These are phyloP conservation scores for Leptopilina clavipes DNA, from an alignment of 1,140 invertebrate genomes.

Conservation along the genomic window DNA sequence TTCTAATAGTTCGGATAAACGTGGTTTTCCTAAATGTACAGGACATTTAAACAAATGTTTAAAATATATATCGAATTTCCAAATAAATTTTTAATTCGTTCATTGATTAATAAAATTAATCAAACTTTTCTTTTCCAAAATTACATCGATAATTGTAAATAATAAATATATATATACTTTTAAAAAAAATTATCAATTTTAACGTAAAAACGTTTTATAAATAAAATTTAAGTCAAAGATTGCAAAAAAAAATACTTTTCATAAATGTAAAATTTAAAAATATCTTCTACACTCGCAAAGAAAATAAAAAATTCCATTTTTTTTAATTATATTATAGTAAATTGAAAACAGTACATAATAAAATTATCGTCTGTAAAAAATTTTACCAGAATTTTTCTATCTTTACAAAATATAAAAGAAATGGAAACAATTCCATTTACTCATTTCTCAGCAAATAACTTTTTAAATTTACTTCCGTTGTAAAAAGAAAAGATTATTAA, in stretches of 20 bases:
- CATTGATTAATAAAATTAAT: neutral
- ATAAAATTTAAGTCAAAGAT: too few relatives aligned
- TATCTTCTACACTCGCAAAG: too few relatives aligned
- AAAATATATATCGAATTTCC: neutral
- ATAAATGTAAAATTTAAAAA: too few relatives aligned
- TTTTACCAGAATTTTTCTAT: too few relatives aligned
- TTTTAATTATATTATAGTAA: too few relatives aligned
- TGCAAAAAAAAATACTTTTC: too few relatives aligned
- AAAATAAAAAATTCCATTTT: too few relatives aligned
- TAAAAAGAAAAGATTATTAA: neutral
- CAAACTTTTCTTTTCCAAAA: neutral
- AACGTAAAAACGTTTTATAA: too few relatives aligned
- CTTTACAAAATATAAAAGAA: too few relatives aligned
- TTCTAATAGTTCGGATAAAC: conserved; percentile 19
- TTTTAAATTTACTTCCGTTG: neutral
- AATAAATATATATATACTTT: neutral
- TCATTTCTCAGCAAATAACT: neutral
- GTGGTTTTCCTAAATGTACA: conserved; percentile 24
- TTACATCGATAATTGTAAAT: neutral
- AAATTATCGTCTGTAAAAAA: too few relatives aligned
- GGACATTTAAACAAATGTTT: conserved; percentile 7
- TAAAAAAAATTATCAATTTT: neutral
- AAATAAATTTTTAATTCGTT: neutral
- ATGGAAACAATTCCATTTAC: too few relatives aligned
- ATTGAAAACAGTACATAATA: too few relatives aligned